phyloP scores from a whole-genome alignment of 2,888 invertebrate species.

The Opisthograptis luteolata region DNA sequence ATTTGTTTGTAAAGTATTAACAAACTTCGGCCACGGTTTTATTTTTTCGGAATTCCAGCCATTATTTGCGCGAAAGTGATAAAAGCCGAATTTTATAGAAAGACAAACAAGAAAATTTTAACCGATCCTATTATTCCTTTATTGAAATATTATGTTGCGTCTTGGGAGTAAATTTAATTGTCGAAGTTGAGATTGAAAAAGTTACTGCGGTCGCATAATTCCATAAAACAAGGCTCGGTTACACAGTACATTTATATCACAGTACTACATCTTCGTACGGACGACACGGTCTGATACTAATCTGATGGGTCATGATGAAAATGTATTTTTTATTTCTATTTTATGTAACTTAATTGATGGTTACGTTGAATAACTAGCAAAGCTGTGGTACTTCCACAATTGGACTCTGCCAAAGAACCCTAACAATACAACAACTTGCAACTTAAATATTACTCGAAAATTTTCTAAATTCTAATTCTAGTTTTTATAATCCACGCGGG shows the following conservation, averaged over 20 bases:
- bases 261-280: conserved; percentile 5
- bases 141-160: conserved; percentile 76
- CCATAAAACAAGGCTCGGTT: conserved; percentile 61
- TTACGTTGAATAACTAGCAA: too few relatives aligned
- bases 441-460: too few relatives aligned
- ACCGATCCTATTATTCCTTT: conserved; percentile 60
- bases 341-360: too few relatives aligned
- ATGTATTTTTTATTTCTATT: too few relatives aligned
- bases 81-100: conserved; percentile 37
- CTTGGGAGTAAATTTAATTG: conserved; percentile 79
- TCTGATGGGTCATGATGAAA: background rate
- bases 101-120: conserved; percentile 47
- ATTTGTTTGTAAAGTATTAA: conserved; percentile 21
- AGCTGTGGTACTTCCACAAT: too few relatives aligned
- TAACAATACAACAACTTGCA: too few relatives aligned
- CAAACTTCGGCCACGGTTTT: conserved; percentile 10
- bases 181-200: conserved; percentile 82
- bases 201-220: conserved; percentile 77
- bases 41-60: conserved; percentile 18
- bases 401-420: too few relatives aligned
- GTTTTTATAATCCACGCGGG: too few relatives aligned
- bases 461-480: too few relatives aligned
- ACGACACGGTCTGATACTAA: background rate
- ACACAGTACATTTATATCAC: conserved; percentile 2
- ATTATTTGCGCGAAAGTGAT: conserved; percentile 30